Evolutionary conservation across 1,140 invertebrate genomes (phyloP), one percentile per base, ranked within the genome.

Genomic region (Lepidotrigona ventralis): DNA sequence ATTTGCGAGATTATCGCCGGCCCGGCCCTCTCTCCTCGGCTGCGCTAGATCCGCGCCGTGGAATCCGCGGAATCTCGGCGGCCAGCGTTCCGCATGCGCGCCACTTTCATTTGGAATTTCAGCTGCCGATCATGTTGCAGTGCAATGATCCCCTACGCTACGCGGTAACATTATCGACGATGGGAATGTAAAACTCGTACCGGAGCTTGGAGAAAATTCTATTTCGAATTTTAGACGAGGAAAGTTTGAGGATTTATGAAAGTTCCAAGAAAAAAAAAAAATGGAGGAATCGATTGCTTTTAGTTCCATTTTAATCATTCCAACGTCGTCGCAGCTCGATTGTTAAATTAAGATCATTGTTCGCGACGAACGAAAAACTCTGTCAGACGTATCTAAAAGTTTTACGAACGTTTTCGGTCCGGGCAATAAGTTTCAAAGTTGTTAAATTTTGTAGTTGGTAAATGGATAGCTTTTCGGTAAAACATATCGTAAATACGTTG

Each of bases 1-100:
- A 88, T 90, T 90, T 85, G 89, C 89, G 75, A 88, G 86, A 89
- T 88, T 86, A 83, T 69, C 68, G 73, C 17, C 23, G 69, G 73
- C 72, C 72, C 71, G 77, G 23, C n/a, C 81, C 68, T 56, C 54
- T 33, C 68, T 56, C 54, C 51, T 54, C 12, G 83, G 58, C 58
- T 87, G 74, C 77, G 58, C 78, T 78, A 84, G 54, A 76, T 86
- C 56, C 81, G 63, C 56, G 64, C 17, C 51, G 12, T 39, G 66
- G 77, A 84, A 87, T 87, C 78, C 86, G 14, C 51, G 85, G 86
- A 87, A 87, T 87, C 77, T 63, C 39, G 81, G 54, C 53, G 81
- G 64, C 72, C 85, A 75, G 51, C 26, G 54, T 73, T 63, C 33
- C 39, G 56, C 58, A 58, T 54, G 29, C 17, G 17, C 17, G 66